Conservation (phyloP, 2,113 vertebrate species). For the Nestor notabilis region DNA sequence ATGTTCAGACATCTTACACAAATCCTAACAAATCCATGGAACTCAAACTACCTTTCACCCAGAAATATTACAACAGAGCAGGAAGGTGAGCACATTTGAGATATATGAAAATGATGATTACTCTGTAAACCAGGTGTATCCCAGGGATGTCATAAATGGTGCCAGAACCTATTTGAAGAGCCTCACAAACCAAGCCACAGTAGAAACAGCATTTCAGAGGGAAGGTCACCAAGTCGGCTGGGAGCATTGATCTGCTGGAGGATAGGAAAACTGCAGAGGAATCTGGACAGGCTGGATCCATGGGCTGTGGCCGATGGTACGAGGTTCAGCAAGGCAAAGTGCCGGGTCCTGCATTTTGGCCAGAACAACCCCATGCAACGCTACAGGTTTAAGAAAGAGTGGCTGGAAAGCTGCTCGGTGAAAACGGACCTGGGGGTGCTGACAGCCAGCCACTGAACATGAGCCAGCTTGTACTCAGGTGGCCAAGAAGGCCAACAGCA, state of each 20-base stretch:
- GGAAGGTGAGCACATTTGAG: background rate
- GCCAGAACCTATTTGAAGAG: background rate
- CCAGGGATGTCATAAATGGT: background rate
- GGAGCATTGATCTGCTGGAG: background rate
- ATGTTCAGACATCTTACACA: fast-evolving
- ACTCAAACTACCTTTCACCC: background rate
- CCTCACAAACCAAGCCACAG: background rate
- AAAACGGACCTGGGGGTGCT: background rate
- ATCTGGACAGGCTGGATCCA: background rate
- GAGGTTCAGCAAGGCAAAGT: background rate
- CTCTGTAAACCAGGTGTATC: background rate
- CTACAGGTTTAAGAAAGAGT: background rate
- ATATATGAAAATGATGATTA: background rate
- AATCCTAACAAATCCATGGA: background rate
- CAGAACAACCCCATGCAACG: background rate
- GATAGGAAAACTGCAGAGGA: background rate
- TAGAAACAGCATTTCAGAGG: background rate
- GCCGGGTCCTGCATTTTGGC: background rate
- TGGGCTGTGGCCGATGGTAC: too few species aligned
- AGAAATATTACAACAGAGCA: background rate
- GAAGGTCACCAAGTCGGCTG: background rate
- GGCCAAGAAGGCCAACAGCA: background rate
- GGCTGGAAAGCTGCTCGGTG: background rate
- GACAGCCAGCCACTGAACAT: background rate
- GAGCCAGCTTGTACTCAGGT: background rate